Base-by-base conservation (phyloP, 2,888 invertebrate genomes). In the Liopterus haemorrhoidalis region DNA sequence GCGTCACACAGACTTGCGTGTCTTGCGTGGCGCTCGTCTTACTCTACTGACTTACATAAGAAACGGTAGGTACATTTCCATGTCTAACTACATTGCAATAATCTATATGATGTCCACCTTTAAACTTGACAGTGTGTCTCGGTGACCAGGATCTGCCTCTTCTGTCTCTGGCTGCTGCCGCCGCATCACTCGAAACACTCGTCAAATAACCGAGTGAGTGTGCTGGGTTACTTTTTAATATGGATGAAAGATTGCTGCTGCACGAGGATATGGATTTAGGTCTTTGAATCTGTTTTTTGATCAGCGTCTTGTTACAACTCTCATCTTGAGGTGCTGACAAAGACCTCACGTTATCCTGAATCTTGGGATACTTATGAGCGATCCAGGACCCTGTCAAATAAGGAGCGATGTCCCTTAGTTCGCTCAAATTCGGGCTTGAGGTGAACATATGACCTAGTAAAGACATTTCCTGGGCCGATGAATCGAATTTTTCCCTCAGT, bases 331-430 rank as follows among this genome's bases (percentile, higher is more conserved):
- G 73, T 4, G 74, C 69, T 1, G 76, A 76, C 30, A 83, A 59
- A 2, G 83, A 77, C 36, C 78, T 71, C 39, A 80, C 76, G 58
- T 84, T 84, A 56, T 83, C 83, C 45, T 75, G 75, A 2, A 74
- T 74, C 55, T 73, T 81, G 0, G 88, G 87, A 62, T 79, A 85
- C 54, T 76, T 78, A 63, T 89, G 89, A 0, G 89, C 87, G 24
- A 82, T 76, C 88, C 89, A 89, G 5, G 81, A 74, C 2, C 85
- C 87, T 0, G 81, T 78, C 49, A 89, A 66, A 65, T 87, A 87
- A 0, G 85, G 84, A 1, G 85, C 81, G 38, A 88, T 83, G 56
- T 86, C 84, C 6, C 81, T 74, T 2, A 87, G 68, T 58, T 88
- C 86, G 53, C 81, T 77, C 14, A 89, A 73, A 58, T 85, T 83